Evolutionary conservation across 2,888 invertebrate species (phyloP), one percentile per base, ranked within the genome.

Genomic region (Altica lythri): DNA sequence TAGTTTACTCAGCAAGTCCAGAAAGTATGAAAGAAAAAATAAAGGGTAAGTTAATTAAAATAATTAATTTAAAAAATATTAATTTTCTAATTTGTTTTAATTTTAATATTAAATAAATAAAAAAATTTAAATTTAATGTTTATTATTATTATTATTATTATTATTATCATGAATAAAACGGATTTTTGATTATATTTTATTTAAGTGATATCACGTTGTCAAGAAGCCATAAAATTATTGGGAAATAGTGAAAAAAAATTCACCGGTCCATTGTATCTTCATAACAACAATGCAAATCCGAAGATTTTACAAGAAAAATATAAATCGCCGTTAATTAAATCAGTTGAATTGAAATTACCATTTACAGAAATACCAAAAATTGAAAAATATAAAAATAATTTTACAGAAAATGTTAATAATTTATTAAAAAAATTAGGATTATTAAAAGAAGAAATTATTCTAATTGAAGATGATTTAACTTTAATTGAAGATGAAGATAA

Each of bases 191-290:
- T n/a, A n/a, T n/a, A n/a, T n/a, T n/a, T n/a, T n/a, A n/a, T n/a
- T n/a, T n/a, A 72, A 77, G 77, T 76, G 55, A 73, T 77, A 64
- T 70, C 73, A 60, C 69, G 74, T 54, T 76, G 76, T 67, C 76
- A 77, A 64, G 76, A 76, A 52, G 74, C 73, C 9, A 66, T 77
- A 55, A 75, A 70, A 59, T 59, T 68, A 42, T 60, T 76, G 56
- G 69, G 62, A 29, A 55, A 46, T 43, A 50, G 45, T 18, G 59
- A 61, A 53, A 59, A 68, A 50, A 69, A 68, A 49, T 63, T 68
- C 32, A 56, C 58, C 29, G 75, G 74, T 10, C 68, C 71, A 13
- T 67, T 74, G 50, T 58, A 66, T 27, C 61, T 71, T 17, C 55
- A 53, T 5, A 68, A n/a, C n/a, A n/a, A n/a, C n/a, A n/a, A n/a